Evolutionary conservation across 2,113 vertebrate species (phyloP), one percentile per base, ranked within the genome.

Genomic region (Halcyon malimbica): DNA sequence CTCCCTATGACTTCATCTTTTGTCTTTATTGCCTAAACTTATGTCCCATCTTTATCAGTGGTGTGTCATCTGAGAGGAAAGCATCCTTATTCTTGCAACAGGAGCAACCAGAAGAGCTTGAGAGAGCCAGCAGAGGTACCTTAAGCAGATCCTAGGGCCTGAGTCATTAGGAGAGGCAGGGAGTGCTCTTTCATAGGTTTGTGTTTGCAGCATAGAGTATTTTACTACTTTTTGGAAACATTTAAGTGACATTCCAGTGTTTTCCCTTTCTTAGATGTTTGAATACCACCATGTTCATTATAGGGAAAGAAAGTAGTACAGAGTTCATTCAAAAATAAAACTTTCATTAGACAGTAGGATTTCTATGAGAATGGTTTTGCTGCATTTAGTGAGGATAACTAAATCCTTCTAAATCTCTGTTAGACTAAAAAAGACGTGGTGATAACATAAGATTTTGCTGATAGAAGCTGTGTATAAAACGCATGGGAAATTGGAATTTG

Each of bases 211-310:
- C 11, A 51, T 6, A 31, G 3, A 50, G 0, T 31, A 62, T 19
- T 54, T 62, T 29, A 33, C 4, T 17, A 29, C 12, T 21, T 86
- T 74, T 11, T 60, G 10, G 28, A 83, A 68, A 83, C 80, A 33
- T 2, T 6, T 33, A 51, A 8, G 14, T 57, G 3, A 9, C 1
- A 83, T 85, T 51, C 3, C 6, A 16, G 0, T 63, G 67, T 80
- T n/a, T 20, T 9, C 5, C 8, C 10, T 84, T 84, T 87, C 28
- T 71, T 79, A 75, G 10, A 13, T 41, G 3, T 26, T 37, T 29
- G 15, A 85, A 68, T 16, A 42, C 5, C 0, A 0, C 11, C 4
- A 10, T 35, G 11, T 7, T 85, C 11, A 23, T 46, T 83, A 51
- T 2, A 46, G 13, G 37, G 14, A 78, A 13, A 54, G 1, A 5